Conservation (phyloP, 2,888 invertebrate genomes). For the Aspidapion aeneum region DNA sequence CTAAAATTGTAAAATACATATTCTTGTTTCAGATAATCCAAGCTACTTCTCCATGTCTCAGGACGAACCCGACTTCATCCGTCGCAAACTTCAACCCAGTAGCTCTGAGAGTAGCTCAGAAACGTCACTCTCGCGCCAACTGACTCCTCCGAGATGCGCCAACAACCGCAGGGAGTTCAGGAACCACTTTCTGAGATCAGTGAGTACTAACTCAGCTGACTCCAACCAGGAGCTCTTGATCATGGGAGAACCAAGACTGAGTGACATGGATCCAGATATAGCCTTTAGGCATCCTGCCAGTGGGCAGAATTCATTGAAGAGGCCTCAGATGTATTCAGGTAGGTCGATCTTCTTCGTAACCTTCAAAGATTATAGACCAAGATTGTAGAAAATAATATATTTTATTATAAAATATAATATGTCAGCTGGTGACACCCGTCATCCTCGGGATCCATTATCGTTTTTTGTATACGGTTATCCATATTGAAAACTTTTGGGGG, state of each 20-base stretch:
- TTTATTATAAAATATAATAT: no score
- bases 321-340: slow-evolving; percentile 16
- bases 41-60: slow-evolving; percentile 67
- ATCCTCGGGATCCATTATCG: no score
- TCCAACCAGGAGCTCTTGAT: slow-evolving; percentile 60
- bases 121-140: slow-evolving; percentile 35
- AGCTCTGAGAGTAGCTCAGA: slow-evolving; percentile 34
- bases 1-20: no score
- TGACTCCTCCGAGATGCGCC: slow-evolving; percentile 35
- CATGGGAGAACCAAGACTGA: slow-evolving; percentile 66
- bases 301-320: slow-evolving; percentile 39
- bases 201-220: slow-evolving; percentile 61
- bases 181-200: slow-evolving; percentile 50
- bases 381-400: no score
- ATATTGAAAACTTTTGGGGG: no score
- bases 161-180: slow-evolving; percentile 20
- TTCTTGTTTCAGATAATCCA: slow-evolving; percentile 68
- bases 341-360: no score
- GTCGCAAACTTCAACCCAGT: slow-evolving; percentile 18
- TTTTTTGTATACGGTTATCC: no score
- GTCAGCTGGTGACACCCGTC: no score
- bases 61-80: slow-evolving; percentile 20
- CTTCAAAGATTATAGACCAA: no score
- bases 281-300: slow-evolving; percentile 44
- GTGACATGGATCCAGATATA: slow-evolving; percentile 61